phyloP scores from a whole-genome alignment of 23 tunicate genomes.

The Corella eumyota region DNA sequence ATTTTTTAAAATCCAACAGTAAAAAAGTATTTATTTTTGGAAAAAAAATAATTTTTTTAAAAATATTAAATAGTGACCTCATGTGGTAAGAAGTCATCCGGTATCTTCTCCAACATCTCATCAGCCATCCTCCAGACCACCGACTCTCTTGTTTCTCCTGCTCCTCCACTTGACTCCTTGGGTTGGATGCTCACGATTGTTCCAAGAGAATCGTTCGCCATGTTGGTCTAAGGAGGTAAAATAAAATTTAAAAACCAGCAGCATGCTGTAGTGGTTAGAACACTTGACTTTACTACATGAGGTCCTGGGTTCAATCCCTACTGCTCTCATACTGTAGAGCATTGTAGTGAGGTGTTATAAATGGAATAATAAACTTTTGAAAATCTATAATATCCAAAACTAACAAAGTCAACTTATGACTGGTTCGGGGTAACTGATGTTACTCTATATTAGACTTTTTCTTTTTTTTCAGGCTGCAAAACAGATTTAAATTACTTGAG shows the following conservation, averaged over 20 bases:
- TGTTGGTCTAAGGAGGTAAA: conserved; percentile 43
- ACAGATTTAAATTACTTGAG: not conserved
- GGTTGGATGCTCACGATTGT: conserved; percentile 88
- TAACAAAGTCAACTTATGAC: no score
- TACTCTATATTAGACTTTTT: no score
- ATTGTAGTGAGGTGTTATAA: no score
- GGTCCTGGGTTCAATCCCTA: not conserved
- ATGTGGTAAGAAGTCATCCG: conserved; percentile 61
- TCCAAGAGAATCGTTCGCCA: conserved; percentile 64
- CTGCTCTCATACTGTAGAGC: not conserved
- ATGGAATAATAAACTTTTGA: no score
- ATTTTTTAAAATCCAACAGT: no score
- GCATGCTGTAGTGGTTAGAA: not conserved
- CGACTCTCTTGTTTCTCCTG: conserved; percentile 78
- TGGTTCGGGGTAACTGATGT: no score
- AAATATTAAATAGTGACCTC: no score
- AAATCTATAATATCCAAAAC: no score
- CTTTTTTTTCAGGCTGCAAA: no score
- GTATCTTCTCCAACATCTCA: conserved; percentile 80
- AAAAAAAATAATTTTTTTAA: no score
- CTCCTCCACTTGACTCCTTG: conserved; percentile 79
- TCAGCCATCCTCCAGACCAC: conserved; percentile 75
- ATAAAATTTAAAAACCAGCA: not conserved
- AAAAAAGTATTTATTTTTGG: no score
- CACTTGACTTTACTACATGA: not conserved